Evolutionary conservation across 2,797 vertebrate species (phyloP), one percentile per base, ranked within the genome.

Genomic region (Gymnopithys bicolor): DNA sequence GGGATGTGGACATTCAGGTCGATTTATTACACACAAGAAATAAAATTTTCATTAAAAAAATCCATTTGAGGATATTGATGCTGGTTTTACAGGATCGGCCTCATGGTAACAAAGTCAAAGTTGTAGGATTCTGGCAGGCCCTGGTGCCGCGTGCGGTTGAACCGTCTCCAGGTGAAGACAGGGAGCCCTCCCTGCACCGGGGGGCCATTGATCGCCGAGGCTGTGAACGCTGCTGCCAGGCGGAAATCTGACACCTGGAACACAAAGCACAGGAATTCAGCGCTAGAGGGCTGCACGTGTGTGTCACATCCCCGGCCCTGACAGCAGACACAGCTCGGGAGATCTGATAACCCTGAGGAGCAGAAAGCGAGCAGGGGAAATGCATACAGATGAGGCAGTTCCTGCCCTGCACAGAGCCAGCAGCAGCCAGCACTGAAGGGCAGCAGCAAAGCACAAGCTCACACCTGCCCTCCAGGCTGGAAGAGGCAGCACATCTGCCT

Each of bases 161-260:
- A 99, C 13, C 46, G 91, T 17, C 46, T 96, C 99, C 99, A 99
- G 51, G 94, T 98, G 97, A 99, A 99, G 17, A 98, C 97, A 3
- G 96, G 98, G 58, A 99, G 98, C 4, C 98, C 98, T 0, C 97
- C 98, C 93, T 99, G 98, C 3, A 98, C 98, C 0, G 99, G 98
- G 67, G 99, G 99, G 10, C 98, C 98, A 1, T 98, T 99, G 69
- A 99, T 97, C 35, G 98, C 98, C 9, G 98, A 96, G 7, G 98
- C 97, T 5, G 89, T 97, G 95, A 98, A 98, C 11, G 97, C 95
- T 17, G 97, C 95, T 11, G 98, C 98, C 97, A 99, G 98, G 73
- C 97, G 97, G 96, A 98, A 97, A 87, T 99, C 98, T 1, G 99
- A 97, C 93, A 99, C 98, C 99, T 99, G 95, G 5, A 95, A 94